A percentile compares a stretch with the other conserved stretches of the same genome.
These are phyloP conservation scores for Tolypeutes matacus DNA, from an alignment of 2,797 vertebrate species.

Conservation along the genomic window DNA sequence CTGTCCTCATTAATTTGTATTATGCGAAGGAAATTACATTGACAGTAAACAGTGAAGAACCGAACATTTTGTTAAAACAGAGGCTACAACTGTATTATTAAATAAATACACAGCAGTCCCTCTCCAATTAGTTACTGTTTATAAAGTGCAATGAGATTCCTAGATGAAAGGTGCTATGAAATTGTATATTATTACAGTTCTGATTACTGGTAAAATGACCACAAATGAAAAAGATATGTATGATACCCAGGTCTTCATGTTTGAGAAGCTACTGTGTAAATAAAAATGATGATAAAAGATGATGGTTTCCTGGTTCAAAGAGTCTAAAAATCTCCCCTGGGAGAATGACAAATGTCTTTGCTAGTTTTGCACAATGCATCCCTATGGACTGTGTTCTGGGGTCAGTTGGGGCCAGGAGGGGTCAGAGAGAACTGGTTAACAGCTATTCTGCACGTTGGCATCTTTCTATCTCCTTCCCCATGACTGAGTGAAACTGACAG, in stretches of 20 bases:
- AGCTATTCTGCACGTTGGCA: conserved; percentile 33
- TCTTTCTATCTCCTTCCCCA: conserved; percentile 24
- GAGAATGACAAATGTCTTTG: conserved; percentile 27
- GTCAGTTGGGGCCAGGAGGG: background rate
- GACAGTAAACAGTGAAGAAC: conserved; percentile 79
- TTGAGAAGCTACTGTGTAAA: background rate
- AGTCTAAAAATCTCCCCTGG: background rate
- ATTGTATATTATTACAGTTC: background rate
- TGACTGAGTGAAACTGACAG: conserved; percentile 11
- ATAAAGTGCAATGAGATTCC: conserved; percentile 61
- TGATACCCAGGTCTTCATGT: background rate
- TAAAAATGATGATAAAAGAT: background rate
- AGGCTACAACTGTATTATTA: conserved; percentile 72
- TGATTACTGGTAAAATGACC: conserved; percentile 24
- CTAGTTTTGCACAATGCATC: background rate
- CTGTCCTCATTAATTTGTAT: conserved; percentile 87
- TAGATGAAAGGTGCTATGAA: conserved; percentile 30
- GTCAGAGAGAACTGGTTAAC: conserved; percentile 53
- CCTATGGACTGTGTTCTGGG: background rate
- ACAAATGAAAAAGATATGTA: background rate
- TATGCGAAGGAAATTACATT: conserved; percentile 84
- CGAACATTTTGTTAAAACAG: conserved; percentile 76
- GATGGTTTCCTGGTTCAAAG: conserved; percentile 34
- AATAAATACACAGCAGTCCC: conserved; percentile 67
- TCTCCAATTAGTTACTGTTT: conserved; percentile 71